phyloP scores from a whole-genome alignment of 2,797 vertebrate species.

The Apodemus agrarius region DNA sequence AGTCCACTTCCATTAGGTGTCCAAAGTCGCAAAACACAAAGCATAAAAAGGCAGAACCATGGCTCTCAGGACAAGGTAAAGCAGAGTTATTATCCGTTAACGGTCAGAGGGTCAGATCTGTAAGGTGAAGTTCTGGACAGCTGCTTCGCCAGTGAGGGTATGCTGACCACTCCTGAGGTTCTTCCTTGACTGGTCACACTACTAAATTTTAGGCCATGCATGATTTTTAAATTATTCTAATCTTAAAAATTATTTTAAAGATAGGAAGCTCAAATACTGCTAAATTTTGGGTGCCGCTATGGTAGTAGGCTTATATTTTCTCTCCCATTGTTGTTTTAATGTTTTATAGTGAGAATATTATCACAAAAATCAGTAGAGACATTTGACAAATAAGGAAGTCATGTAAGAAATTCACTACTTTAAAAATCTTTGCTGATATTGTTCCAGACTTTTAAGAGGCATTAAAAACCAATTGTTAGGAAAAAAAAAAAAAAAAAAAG shows the following conservation, averaged over 20 bases:
- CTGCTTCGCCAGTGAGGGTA: neutral
- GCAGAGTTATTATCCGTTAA: neutral
- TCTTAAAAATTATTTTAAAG: neutral
- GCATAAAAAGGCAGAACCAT: neutral
- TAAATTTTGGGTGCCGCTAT: neutral
- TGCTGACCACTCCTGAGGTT: neutral
- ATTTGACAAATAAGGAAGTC: neutral
- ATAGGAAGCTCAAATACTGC: neutral
- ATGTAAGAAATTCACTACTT: too few relatives aligned
- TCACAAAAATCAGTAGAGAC: conserved; percentile 22
- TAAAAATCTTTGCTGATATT: too few relatives aligned
- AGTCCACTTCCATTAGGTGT: neutral
- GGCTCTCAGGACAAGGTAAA: neutral
- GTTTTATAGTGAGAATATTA: neutral
- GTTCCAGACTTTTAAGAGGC: too few relatives aligned
- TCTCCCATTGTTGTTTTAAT: neutral
- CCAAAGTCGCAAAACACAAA: neutral
- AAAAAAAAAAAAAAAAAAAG: too few relatives aligned
- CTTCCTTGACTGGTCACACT: neutral
- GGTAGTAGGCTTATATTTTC: neutral
- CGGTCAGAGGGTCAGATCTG: neutral
- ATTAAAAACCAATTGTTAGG: too few relatives aligned
- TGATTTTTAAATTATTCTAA: neutral
- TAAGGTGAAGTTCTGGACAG: neutral
- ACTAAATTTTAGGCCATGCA: neutral